Evolutionary conservation across 1,140 invertebrate species (phyloP), one percentile per base, ranked within the genome.

Genomic region (Apis dorsata): DNA sequence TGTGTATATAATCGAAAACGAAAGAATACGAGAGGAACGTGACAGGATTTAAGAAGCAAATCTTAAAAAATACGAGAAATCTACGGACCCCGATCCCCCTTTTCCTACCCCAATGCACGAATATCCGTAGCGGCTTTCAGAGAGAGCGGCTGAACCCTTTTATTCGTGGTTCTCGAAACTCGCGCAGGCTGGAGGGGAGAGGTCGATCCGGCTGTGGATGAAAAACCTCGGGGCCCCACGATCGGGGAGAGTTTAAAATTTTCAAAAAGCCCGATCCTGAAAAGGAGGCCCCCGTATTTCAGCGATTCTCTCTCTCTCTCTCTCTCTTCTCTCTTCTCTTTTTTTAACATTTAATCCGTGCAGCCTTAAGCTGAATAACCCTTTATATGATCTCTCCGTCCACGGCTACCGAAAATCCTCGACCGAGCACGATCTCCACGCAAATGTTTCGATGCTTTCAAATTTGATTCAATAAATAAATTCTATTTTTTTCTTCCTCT

Each of bases 311-410:
- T 62, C 34, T 44, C 24, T n/a, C 81, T 62, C 72, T 70, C 79
- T 83, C 21, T 74, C 85, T 81, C 77, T 85, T 75, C 74, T 82
- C 21, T 19, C 34, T 34, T 34, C 34, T 34, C 34, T 80, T 91
- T 93, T 93, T 93, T 94, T 93, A 93, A 93, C 93, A 93, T 93
- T 93, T 94, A 94, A 93, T 93, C 93, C 93, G 90, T 86, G 89
- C 86, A 55, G 86, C 88, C 85, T 90, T 88, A 85, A 89, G 83
- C 87, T 92, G 92, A 93, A 93, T 93, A 94, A 93, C 93, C 93
- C 93, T 93, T 94, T 93, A 94, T 93, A 84, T 5, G n/a, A 17
- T 53, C 59, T 60, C 55, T 63, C 57, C 44, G 49, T 53, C 72
- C 78, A 44, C 34, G 74, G 53, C 53, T 28, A 53, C 75, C 55